phyloP scores from a whole-genome alignment of 2,113 vertebrate species.

The Pungitius pungitius region DNA sequence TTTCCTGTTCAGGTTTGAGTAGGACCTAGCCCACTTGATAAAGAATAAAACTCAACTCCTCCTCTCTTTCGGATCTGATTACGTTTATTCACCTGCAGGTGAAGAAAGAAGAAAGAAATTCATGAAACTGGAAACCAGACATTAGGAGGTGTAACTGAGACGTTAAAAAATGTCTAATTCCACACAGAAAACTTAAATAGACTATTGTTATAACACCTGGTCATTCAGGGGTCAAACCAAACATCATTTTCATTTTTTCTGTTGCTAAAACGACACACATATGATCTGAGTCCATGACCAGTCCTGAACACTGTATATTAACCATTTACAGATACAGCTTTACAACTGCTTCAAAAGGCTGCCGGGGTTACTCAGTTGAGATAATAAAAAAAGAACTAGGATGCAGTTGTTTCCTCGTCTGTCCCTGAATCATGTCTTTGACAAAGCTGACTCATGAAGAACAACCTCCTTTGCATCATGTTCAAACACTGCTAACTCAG shows the following conservation, averaged over 20 bases:
- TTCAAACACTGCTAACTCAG: conserved; percentile 33
- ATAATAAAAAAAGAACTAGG: neutral
- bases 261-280: neutral
- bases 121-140: conserved; percentile 58
- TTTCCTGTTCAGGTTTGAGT: neutral
- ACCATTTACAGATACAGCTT: neutral
- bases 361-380: neutral
- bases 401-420: conserved; percentile 70
- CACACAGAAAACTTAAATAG: neutral
- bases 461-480: conserved; percentile 13
- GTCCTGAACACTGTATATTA: neutral
- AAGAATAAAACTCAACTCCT: conserved; percentile 16
- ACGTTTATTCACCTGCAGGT: conserved; percentile 30
- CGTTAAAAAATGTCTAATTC: conserved; percentile 4
- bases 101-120: conserved; percentile 20
- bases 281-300: neutral
- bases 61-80: conserved; percentile 39
- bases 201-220: conserved; percentile 25
- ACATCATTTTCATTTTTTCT: neutral
- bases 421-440: conserved; percentile 30
- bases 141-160: conserved; percentile 24
- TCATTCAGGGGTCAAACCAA: conserved; percentile 8
- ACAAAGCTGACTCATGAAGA: conserved; percentile 64
- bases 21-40: neutral
- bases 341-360: neutral